A percentile compares a stretch with the other conserved stretches of the same genome.
phyloP scores from a whole-genome alignment of 2,113 vertebrate genomes.

The Fulica atra region DNA sequence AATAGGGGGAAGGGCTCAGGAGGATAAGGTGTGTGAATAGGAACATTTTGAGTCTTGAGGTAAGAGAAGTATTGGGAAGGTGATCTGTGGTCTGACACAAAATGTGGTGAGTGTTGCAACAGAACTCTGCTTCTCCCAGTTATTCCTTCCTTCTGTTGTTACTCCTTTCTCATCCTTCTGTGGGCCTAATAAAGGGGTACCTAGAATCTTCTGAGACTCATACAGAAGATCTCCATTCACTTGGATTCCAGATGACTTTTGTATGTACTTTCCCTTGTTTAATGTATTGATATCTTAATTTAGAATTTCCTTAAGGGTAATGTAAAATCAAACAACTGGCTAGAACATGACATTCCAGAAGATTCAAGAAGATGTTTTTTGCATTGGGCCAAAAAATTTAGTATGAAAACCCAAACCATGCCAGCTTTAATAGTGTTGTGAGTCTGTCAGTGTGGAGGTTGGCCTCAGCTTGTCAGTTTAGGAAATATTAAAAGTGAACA shows the following conservation, averaged over 20 bases:
- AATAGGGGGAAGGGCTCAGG: neutral
- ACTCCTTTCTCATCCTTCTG: neutral
- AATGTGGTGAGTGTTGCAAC: neutral
- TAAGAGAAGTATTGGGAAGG: neutral
- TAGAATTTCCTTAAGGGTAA: neutral
- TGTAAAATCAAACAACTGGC: neutral
- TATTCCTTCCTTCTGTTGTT: neutral
- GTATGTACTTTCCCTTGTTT: neutral
- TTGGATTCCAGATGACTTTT: neutral
- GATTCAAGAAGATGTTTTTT: neutral
- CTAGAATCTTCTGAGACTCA: neutral
- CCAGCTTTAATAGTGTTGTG: neutral
- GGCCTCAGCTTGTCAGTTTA: neutral
- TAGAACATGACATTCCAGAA: neutral
- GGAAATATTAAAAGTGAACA: constrained; percentile 19
- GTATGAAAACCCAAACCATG: neutral
- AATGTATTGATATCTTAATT: neutral
- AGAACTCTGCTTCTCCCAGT: neutral
- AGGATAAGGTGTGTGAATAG: neutral
- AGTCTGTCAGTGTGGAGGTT: neutral
- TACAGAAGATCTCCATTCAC: neutral
- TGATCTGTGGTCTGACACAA: neutral
- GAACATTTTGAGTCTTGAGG: neutral
- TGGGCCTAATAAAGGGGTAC: neutral
- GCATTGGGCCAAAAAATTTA: neutral